Evolutionary conservation across 2,888 invertebrate genomes (phyloP), one percentile per base, ranked within the genome.

Genomic region (Lysandra bellargus): DNA sequence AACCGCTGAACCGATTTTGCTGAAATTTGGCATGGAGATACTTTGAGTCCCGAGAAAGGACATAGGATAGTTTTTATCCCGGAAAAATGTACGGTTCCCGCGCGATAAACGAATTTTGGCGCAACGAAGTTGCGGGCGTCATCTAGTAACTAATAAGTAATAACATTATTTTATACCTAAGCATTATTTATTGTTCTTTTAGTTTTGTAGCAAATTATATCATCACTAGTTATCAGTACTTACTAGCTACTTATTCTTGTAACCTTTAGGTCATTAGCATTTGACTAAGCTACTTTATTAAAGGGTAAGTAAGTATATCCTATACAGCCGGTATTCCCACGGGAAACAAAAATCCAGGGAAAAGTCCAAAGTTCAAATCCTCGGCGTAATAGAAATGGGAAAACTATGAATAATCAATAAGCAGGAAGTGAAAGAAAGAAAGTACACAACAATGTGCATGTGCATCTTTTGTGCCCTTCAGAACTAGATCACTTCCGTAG

Each of bases 401-500:
- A 76, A 76, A 80, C 79, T 80, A 76, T 79, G 80, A 75, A 80
- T 80, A 81, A 79, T 78, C 78, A 80, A 80, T 78, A 69, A 72
- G 30, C 64, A 49, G 78, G 78, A 61, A 78, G 33, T 33, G 14
- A 57, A 57, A 57, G 49, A 57, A 57, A 57, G 49, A 44, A 49
- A 75, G 49, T 49, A 75, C 23, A 74, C 12, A 76, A 74, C 44
- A 74, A 76, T 76, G 53, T 57, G 53, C 49, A 60, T 75, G 75
- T 37, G 74, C 79, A 79, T 79, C 79, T 33, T 61, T 80, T 79
- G 78, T 75, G 9, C 80, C 60, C 85, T 85, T 84, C 85, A 86
- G 88, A 89, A 85, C 86, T 86, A 83, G 85, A 88, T 88, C 86
- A 85, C 84, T 85, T 85, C 88, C 87, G 88, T 86, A 87, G 85